These are phyloP conservation scores for Gymnoscopelus braueri DNA, from an alignment of 2,797 vertebrate species.

Conservation along the genomic window DNA sequence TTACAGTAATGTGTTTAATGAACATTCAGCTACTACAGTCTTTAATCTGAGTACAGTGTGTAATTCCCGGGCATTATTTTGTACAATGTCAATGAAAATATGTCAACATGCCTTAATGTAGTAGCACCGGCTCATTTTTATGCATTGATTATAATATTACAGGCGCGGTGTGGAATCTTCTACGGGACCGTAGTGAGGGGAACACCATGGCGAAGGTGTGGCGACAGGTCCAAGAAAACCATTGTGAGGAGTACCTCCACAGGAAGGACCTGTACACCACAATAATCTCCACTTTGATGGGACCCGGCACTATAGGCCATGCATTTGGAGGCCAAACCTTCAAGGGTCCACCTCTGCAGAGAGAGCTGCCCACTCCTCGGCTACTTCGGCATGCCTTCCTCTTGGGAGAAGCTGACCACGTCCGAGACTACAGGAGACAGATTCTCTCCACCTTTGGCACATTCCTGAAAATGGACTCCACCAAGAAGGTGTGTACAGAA, in stretches of 20 bases:
- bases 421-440: conserved; percentile 21
- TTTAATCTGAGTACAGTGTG: too few relatives aligned
- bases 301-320: conserved; percentile 14
- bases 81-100: too few relatives aligned
- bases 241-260: conserved; percentile 25
- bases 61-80: too few relatives aligned
- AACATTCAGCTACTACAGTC: too few relatives aligned
- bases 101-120: too few relatives aligned
- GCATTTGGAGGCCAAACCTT: neutral
- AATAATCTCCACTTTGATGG: conserved; percentile 23
- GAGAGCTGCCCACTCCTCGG: conserved; percentile 26
- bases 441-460: conserved; percentile 26
- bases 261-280: conserved; percentile 33
- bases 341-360: conserved; percentile 22
- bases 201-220: conserved; percentile 43
- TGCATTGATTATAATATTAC: neutral
- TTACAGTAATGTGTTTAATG: too few relatives aligned
- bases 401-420: conserved; percentile 22
- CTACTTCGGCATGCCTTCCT: conserved; percentile 32
- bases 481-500: too few relatives aligned
- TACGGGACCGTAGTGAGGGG: conserved; percentile 12
- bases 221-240: conserved; percentile 31
- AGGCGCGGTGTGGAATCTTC: conserved; percentile 34
- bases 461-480: conserved; percentile 10
- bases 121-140: too few relatives aligned